Conservation (phyloP, 2,113 vertebrate species). For the Montifringilla adamsi region DNA sequence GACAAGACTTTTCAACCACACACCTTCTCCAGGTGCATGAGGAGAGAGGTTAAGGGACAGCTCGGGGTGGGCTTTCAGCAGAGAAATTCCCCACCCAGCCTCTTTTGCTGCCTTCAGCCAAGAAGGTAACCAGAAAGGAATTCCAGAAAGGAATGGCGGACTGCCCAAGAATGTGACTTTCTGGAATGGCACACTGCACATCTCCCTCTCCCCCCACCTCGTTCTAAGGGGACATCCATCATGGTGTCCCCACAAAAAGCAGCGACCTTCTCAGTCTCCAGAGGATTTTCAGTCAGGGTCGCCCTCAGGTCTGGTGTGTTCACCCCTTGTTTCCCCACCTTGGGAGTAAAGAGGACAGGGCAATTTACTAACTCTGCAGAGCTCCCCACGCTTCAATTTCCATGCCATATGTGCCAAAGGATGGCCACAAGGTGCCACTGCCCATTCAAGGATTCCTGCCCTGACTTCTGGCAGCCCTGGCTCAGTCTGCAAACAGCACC, state of each 20-base stretch:
- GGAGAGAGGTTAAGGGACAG: background rate
- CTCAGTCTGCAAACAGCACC: background rate
- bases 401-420: background rate
- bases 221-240: background rate
- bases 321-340: background rate
- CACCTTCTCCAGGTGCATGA: background rate
- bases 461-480: background rate
- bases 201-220: background rate
- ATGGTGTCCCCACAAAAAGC: fast-evolving
- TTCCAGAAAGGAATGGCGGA: background rate
- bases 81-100: background rate
- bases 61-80: background rate
- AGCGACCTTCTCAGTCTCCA: fast-evolving
- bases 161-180: background rate
- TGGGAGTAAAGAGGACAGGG: background rate
- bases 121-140: background rate
- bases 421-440: background rate
- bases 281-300: background rate
- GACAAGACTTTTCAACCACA: background rate
- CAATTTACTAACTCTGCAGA: background rate
- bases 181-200: background rate
- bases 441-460: background rate
- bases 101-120: background rate
- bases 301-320: background rate
- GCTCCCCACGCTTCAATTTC: background rate